Base-by-base conservation (phyloP, 2,888 invertebrate species). In the Erynnis tages region DNA sequence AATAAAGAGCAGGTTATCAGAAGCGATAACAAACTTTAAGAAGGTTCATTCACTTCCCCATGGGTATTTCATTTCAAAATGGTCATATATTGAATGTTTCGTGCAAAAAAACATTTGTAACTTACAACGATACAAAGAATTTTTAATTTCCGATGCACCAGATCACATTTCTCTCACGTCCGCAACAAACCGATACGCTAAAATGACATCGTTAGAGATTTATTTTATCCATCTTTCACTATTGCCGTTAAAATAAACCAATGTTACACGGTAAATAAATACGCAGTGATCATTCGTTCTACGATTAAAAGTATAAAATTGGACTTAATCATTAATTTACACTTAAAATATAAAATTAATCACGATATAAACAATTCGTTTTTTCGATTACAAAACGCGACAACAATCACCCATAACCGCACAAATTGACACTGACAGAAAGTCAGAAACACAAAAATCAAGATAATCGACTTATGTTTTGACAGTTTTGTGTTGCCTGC, bases 201-300 rank as follows among this genome's bases (percentile, higher is more conserved):
- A 66, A 76, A 70, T 65, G 68, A 76, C 68, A 73, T 69, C 62
- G 61, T 68, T 62, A 62, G 63, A 71, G 73, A 79, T 78, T 76
- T 77, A 67, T n/a, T n/a, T n/a, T 69, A 71, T 72, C 65, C 76
- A 79, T 82, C 76, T 80, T 82, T 79, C 78, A 82, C 77, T 69
- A 63, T 35, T 66, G 56, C 50, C n/a, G 58, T 58, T 55, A 53
- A 59, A 56, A 59, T 54, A 14, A 43, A 19, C 16, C n/a, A 17
- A 37, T 10, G 2, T 8, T 41, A 38, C 3, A 14, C 23, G 8
- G 27, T 4, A 27, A 16, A 23, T 29, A 10, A 16, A 11, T 16
- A 5, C 27, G 21, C 17, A 13, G 17, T 11, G 7, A 10, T 19
- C 11, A 14, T 16, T 19, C 19, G 11, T 11, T 21, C 2, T 0